Conservation (phyloP, 1,140 invertebrate genomes). For the Bombus haemorrhoidalis region DNA sequence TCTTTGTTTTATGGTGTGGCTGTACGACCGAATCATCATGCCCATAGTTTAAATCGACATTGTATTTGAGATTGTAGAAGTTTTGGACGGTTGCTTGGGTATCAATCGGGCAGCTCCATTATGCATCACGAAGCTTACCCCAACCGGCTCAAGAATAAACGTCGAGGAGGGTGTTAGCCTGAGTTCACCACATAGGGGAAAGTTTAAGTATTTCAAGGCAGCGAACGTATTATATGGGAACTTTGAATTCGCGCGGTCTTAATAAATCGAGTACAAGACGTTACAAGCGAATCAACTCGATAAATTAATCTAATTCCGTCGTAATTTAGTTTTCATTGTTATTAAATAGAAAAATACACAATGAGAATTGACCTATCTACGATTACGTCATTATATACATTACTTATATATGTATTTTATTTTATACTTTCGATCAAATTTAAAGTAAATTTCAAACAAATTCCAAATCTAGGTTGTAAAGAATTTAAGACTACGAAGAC, state of each 20-base stretch:
- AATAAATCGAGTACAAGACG: conserved; percentile 20
- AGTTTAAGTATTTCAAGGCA: conserved; percentile 42
- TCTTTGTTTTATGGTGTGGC: background rate
- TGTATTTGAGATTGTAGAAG: conserved; percentile 43
- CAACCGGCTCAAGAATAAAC: conserved; percentile 40
- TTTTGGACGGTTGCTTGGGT: conserved; percentile 46
- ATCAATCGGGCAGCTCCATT: conserved; percentile 56
- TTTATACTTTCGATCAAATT: background rate
- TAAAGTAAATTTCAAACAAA: background rate
- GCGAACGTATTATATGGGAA: conserved; percentile 29
- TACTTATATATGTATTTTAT: background rate
- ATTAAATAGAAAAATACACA: background rate
- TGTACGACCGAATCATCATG: background rate
- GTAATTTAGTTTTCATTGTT: background rate
- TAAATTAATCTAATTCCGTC: background rate
- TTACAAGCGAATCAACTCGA: background rate
- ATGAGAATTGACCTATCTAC: background rate
- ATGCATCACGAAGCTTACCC: conserved; percentile 50
- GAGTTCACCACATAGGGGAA: conserved; percentile 37
- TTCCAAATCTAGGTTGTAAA: no score
- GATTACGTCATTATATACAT: background rate
- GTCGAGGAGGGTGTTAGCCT: conserved; percentile 45
- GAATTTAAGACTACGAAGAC: no score
- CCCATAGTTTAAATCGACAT: conserved; percentile 34
- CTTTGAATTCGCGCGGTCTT: conserved; percentile 16